A percentile compares a stretch with the other conserved stretches of the same genome.
phyloP scores from a whole-genome alignment of 2,113 vertebrate species.

The Pyrgilauda ruficollis region DNA sequence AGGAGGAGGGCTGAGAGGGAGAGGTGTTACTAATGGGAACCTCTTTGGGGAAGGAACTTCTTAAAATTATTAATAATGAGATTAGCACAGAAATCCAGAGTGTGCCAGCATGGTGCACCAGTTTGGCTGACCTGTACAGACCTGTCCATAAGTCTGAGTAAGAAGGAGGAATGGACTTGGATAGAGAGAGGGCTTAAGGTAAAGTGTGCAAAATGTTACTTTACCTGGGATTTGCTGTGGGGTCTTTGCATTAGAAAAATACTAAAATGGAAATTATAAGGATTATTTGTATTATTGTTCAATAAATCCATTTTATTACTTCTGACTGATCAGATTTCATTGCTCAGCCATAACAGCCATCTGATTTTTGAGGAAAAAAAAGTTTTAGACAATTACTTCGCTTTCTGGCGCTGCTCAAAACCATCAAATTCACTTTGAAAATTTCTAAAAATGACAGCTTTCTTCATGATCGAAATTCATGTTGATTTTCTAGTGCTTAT shows the following conservation, averaged over 20 bases:
- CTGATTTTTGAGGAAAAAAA: neutral
- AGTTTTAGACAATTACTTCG: neutral
- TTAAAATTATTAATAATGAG: neutral
- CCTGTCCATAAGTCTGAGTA: neutral
- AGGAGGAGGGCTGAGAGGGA: neutral
- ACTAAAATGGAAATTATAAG: neutral
- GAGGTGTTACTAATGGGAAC: neutral
- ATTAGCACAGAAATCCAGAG: neutral
- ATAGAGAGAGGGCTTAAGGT: neutral
- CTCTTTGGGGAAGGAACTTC: neutral
- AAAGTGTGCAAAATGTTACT: neutral
- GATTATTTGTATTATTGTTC: neutral
- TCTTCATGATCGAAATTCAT: neutral
- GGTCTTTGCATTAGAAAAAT: neutral
- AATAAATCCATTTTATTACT: neutral
- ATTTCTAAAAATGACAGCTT: neutral
- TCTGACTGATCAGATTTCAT: neutral
- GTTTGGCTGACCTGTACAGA: neutral
- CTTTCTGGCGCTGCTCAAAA: neutral
- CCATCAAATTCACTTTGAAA: neutral
- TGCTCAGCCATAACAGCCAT: neutral
- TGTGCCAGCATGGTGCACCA: neutral
- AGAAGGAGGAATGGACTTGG: neutral
- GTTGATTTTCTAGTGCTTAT: neutral
- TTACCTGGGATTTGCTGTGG: neutral